Percentiles rank a stretch among this genome's conserved stretches.
phyloP scores from a whole-genome alignment of 2,113 vertebrate genomes.

The Oryzias javanicus region DNA sequence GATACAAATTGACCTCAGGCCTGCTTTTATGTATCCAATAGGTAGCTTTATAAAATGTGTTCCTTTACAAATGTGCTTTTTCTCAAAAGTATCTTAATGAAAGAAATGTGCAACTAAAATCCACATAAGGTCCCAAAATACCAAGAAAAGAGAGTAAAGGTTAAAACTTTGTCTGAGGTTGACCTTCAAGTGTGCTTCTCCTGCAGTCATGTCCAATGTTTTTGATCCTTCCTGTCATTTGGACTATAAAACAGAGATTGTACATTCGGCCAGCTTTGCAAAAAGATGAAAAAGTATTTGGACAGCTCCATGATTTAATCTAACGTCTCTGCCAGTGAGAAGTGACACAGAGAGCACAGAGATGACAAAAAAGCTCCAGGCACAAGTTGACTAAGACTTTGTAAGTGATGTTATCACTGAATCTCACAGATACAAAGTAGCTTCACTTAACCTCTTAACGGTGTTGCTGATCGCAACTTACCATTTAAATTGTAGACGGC shows the following conservation, averaged over 20 bases:
- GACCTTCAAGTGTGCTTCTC: constrained; percentile 31
- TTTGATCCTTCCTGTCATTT: constrained; percentile 69
- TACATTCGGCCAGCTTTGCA: constrained; percentile 57
- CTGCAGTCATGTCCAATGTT: constrained; percentile 62
- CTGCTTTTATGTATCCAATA: no score
- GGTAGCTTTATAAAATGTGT: no score
- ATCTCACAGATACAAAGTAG: constrained; percentile 15
- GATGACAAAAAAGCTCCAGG: constrained; percentile 26
- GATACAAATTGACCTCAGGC: constrained; percentile 20
- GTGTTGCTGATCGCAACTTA: no score
- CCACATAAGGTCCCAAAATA: constrained; percentile 57
- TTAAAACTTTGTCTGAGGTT: constrained; percentile 44
- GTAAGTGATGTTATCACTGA: constrained; percentile 24
- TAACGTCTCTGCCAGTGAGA: constrained; percentile 38
- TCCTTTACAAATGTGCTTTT: constrained; percentile 15
- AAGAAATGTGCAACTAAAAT: constrained; percentile 44
- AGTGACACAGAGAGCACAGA: constrained; percentile 9
- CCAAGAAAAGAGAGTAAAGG: constrained; percentile 60
- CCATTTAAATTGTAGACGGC: no score
- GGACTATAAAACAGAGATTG: constrained; percentile 54
- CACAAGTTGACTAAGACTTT: background rate
- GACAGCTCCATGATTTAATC: constrained; percentile 33
- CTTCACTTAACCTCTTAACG: background rate
- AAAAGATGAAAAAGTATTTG: constrained; percentile 37
- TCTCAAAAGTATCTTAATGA: constrained; percentile 28